Conservation (phyloP, 2,888 invertebrate genomes). For the Anodontia alba region DNA sequence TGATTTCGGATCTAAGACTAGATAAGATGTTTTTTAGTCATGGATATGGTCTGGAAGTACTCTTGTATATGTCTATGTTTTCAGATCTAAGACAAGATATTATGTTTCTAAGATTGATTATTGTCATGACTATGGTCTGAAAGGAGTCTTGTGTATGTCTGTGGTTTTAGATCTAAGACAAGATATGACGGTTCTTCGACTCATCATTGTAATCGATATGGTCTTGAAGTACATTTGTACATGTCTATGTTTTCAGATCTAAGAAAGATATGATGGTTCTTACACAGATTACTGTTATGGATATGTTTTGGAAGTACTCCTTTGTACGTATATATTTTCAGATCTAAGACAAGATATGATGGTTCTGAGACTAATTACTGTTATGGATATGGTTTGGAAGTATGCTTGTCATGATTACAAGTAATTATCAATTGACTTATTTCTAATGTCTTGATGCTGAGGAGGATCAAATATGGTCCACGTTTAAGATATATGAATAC, state of each 20-base stretch:
- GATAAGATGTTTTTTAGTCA: too few relatives aligned
- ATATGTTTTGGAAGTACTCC: constrained; percentile 87
- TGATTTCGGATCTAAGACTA: too few relatives aligned
- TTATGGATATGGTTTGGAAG: constrained; percentile 87
- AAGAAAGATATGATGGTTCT: too few relatives aligned
- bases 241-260: too few relatives aligned
- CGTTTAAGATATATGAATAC: too few relatives aligned
- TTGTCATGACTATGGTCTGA: constrained; percentile 87
- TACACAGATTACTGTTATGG: constrained; percentile 86
- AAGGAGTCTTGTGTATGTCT: constrained; percentile 85
- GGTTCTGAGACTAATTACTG: constrained; percentile 86
- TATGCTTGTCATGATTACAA: constrained; percentile 86
- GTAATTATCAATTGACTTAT: constrained; percentile 48
- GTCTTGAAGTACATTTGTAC: constrained; percentile 87
- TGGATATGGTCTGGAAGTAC: too few relatives aligned
- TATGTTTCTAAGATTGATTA: constrained; percentile 86
- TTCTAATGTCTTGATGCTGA: background rate
- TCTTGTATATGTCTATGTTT: too few relatives aligned
- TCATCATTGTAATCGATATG: constrained; percentile 86
- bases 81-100: constrained; percentile 88
- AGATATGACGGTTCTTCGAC: constrained; percentile 88
- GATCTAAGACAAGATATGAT: constrained; percentile 88
- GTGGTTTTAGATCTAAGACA: constrained; percentile 87
- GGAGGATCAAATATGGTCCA: too few relatives aligned
- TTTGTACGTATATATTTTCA: too few relatives aligned